Conservation (phyloP, 1,140 invertebrate species). For the Aphelenchoides besseyi region DNA sequence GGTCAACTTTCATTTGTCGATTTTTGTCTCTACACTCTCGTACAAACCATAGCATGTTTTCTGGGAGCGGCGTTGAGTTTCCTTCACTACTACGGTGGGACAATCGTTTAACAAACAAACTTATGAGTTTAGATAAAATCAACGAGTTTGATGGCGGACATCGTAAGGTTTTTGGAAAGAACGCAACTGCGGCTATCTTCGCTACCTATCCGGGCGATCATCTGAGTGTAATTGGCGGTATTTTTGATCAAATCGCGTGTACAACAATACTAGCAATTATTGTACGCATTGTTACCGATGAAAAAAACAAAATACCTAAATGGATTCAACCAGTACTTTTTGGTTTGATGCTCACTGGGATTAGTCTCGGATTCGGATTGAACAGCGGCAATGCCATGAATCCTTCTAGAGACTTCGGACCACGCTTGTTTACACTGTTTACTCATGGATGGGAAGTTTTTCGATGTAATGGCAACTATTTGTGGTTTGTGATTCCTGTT, state of each 20-base stretch:
- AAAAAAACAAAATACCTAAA: constrained; percentile 65
- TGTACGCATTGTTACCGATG: constrained; percentile 67
- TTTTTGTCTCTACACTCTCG: constrained; percentile 66
- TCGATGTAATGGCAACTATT: constrained; percentile 63
- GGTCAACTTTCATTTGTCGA: constrained; percentile 60
- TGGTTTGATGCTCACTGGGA: constrained; percentile 66
- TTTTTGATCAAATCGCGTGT: constrained; percentile 67
- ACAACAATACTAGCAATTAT: constrained; percentile 67
- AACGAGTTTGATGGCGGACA: constrained; percentile 64
- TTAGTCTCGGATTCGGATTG: constrained; percentile 67
- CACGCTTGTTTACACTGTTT: constrained; percentile 67
- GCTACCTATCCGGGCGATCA: constrained; percentile 67
- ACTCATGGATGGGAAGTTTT: constrained; percentile 66
- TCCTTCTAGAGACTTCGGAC: constrained; percentile 70
- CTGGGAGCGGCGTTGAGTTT: constrained; percentile 65
- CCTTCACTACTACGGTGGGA: constrained; percentile 66
- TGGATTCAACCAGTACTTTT: constrained; percentile 64
- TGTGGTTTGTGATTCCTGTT: constrained; percentile 68
- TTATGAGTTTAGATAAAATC: constrained; percentile 38
- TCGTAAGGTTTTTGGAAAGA: constrained; percentile 54
- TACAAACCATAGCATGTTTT: constrained; percentile 68
- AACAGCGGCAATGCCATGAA: constrained; percentile 28
- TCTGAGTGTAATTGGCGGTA: constrained; percentile 63
- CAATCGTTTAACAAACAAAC: constrained; percentile 8
- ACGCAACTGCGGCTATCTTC: constrained; percentile 68